Conservation (phyloP, 1,140 invertebrate genomes). For the Laupala kohalensis region DNA sequence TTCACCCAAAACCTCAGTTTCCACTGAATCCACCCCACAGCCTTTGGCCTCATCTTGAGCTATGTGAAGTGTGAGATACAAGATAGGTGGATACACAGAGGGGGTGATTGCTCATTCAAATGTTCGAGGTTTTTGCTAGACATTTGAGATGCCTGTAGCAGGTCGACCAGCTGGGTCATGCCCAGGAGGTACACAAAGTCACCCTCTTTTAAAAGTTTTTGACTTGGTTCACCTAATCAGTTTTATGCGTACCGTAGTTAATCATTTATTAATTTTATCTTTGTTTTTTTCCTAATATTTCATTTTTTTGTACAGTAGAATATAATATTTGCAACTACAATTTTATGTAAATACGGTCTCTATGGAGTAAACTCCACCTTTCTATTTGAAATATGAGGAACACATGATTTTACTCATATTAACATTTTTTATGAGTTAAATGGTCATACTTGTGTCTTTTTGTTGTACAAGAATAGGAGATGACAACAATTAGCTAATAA, state of each 20-base stretch:
- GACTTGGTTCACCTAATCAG: slow-evolving; percentile 3
- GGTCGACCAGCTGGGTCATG: slow-evolving; percentile 6
- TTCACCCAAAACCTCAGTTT: neutral
- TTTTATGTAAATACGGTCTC: slow-evolving; percentile 10
- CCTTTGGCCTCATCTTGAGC: slow-evolving; percentile 4
- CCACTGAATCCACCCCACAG: slow-evolving; percentile 1
- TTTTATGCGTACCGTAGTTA: slow-evolving; percentile 10
- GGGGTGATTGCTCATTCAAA: slow-evolving; percentile 4
- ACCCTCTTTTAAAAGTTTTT: slow-evolving; percentile 9
- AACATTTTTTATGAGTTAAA: neutral
- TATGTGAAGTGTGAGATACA: slow-evolving; percentile 8
- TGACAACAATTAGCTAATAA: too few relatives aligned
- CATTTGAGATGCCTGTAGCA: slow-evolving; percentile 11
- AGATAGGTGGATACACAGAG: slow-evolving; percentile 4
- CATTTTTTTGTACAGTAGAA: slow-evolving; percentile 9
- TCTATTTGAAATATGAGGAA: neutral
- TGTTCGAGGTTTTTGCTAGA: slow-evolving; percentile 10
- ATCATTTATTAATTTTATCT: slow-evolving; percentile 10
- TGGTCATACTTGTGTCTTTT: slow-evolving; percentile 1
- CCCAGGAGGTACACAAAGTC: slow-evolving; percentile 13
- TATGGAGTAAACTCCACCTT: slow-evolving; percentile 25
- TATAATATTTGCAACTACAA: slow-evolving; percentile 5
- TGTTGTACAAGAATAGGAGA: neutral
- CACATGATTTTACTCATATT: neutral
- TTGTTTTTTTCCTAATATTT: slow-evolving; percentile 13